Percentiles rank a stretch among this genome's conserved stretches.
Conservation (phyloP, 2,797 vertebrate species). For the Spheniscus humboldti region DNA sequence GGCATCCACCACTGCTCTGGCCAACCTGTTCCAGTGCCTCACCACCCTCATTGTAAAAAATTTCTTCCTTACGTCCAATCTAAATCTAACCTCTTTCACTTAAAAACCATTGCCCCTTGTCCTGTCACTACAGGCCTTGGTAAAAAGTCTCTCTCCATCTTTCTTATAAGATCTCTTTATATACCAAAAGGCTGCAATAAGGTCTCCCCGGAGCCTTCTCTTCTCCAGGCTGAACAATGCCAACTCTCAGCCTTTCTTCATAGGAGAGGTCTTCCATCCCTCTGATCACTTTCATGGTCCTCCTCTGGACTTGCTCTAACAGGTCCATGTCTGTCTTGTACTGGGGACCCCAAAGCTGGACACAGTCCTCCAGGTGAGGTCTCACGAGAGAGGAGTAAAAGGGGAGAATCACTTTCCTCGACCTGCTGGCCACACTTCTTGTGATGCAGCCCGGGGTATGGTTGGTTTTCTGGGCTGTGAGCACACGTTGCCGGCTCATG, state of each 20-base stretch:
- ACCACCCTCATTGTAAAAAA: not conserved
- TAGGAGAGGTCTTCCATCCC: not conserved
- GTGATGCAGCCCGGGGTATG: too few relatives aligned
- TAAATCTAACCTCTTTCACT: not conserved
- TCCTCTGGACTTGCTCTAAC: not conserved
- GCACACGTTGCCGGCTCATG: accelerated
- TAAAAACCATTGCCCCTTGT: not conserved
- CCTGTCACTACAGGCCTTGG: not conserved
- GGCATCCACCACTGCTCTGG: not conserved
- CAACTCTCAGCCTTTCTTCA: not conserved
- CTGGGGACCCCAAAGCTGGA: not conserved
- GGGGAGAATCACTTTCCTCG: not conserved
- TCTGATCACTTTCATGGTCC: not conserved
- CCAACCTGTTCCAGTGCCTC: not conserved
- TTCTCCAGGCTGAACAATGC: not conserved
- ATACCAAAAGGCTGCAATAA: not conserved
- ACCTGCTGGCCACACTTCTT: not conserved
- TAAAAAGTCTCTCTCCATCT: not conserved
- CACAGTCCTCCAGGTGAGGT: not conserved
- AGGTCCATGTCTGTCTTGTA: not conserved
- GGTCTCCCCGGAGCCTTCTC: not conserved
- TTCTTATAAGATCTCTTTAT: not conserved
- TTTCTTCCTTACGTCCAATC: not conserved
- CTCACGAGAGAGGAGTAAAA: not conserved
- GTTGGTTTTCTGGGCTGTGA: not conserved